Evolutionary conservation across 1,140 invertebrate genomes (phyloP).

Genomic region (Drosophila willistoni): DNA sequence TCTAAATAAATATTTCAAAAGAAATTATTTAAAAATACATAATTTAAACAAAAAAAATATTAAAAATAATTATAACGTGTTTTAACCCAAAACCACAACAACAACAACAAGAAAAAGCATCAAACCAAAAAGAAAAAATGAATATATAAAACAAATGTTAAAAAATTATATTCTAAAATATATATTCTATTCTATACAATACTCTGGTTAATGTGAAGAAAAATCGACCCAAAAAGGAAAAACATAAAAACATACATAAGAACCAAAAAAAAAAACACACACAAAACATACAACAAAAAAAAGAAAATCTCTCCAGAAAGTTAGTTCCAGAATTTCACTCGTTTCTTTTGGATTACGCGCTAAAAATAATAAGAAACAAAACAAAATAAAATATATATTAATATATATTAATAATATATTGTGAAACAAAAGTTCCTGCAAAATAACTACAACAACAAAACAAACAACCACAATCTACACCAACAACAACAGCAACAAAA

Average conservation of each 20-base stretch:
- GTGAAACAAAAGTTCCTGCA: conserved; percentile 45
- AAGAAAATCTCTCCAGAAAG: conserved; percentile 18
- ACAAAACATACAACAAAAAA: conserved; percentile 7
- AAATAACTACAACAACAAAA: conserved; percentile 58
- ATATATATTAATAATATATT: conserved; percentile 45
- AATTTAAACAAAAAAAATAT: conserved; percentile 25
- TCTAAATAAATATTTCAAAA: background rate
- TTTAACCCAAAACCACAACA: conserved; percentile 22
- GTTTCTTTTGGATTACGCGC: conserved; percentile 73
- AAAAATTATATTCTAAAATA: conserved; percentile 20
- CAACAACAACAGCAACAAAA: conserved; percentile 15
- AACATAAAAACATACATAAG: conserved; percentile 1
- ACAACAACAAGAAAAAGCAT: conserved; percentile 16
- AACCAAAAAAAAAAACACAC: no score
- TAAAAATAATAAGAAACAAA: conserved; percentile 29
- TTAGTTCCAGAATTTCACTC: conserved; percentile 44
- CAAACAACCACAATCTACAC: conserved; percentile 28
- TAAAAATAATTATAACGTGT: conserved; percentile 21
- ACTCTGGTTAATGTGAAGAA: conserved; percentile 71
- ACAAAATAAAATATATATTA: conserved; percentile 23
- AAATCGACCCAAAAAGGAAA: conserved; percentile 60
- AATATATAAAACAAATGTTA: background rate
- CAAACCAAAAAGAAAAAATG: conserved; percentile 9
- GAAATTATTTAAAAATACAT: conserved; percentile 26
- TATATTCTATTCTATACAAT: conserved; percentile 12